Conservation (phyloP, 2,888 invertebrate genomes). For the Plebejus anna region DNA sequence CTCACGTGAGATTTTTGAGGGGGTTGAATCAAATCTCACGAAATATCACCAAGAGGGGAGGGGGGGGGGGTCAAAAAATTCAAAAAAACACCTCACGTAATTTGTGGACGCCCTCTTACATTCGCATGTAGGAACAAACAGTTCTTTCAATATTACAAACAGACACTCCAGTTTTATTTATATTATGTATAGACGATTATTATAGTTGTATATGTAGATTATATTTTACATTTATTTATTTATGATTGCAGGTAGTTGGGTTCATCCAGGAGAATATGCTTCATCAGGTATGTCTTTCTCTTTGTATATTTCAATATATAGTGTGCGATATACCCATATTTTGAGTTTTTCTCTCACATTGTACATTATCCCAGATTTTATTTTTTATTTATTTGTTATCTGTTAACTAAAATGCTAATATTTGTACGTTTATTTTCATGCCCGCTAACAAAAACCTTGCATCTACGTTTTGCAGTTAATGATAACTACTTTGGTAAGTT, state of each 20-base stretch:
- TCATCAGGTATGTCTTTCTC: slow-evolving; percentile 89
- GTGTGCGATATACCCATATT: slow-evolving; percentile 26
- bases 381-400: slow-evolving; percentile 23
- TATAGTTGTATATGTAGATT: neutral
- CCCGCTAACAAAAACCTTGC: slow-evolving; percentile 67
- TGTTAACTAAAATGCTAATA: slow-evolving; percentile 29
- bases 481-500: slow-evolving; percentile 99
- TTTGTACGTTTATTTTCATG: slow-evolving; percentile 65
- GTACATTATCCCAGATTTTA: neutral
- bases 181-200: too few relatives aligned
- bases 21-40: too few relatives aligned
- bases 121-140: too few relatives aligned
- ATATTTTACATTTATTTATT: neutral
- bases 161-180: too few relatives aligned
- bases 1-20: too few relatives aligned
- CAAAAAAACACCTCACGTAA: too few relatives aligned
- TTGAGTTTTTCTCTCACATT: slow-evolving; percentile 1
- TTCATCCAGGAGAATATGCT: slow-evolving; percentile 99
- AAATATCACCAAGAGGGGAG: too few relatives aligned
- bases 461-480: slow-evolving; percentile 88
- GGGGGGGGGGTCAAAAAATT: too few relatives aligned
- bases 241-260: slow-evolving; percentile 89
- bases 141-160: too few relatives aligned
- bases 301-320: slow-evolving; percentile 28
- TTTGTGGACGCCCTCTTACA: too few relatives aligned